Conservation (phyloP, 2,888 invertebrate species). For the Chrysina gloriosa region DNA sequence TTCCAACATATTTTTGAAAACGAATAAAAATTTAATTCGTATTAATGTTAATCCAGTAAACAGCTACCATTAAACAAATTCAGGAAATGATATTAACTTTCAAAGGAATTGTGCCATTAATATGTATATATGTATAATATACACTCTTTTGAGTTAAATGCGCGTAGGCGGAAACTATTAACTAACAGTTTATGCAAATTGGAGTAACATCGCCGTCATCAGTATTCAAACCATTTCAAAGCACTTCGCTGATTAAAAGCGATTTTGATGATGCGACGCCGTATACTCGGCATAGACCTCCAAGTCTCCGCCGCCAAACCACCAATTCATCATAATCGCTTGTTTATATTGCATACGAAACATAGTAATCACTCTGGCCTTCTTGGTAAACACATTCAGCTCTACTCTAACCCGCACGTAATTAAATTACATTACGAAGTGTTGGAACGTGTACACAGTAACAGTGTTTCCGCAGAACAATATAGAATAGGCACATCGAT, state of each 20-base stretch:
- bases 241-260: constrained; percentile 58
- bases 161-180: constrained; percentile 14
- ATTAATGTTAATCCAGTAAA: too few species aligned
- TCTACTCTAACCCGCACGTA: constrained; percentile 10
- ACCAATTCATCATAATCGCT: constrained; percentile 49
- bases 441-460: background rate
- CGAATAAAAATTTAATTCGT: too few species aligned
- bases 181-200: constrained; percentile 30
- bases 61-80: too few species aligned
- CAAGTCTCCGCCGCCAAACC: constrained; percentile 46
- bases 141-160: background rate
- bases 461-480: too few species aligned
- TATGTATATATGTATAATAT: too few species aligned
- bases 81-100: too few species aligned
- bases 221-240: constrained; percentile 56
- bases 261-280: constrained; percentile 53
- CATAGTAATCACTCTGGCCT: constrained; percentile 46
- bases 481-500: too few species aligned
- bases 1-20: too few species aligned
- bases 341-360: constrained; percentile 49
- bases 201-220: constrained; percentile 47
- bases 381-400: constrained; percentile 47
- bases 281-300: constrained; percentile 45
- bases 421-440: constrained; percentile 19
- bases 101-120: too few species aligned